Percentiles rank a stretch among this genome's conserved stretches.
Conservation (phyloP, 1,140 invertebrate species). For the Acyrthosiphon pisum region DNA sequence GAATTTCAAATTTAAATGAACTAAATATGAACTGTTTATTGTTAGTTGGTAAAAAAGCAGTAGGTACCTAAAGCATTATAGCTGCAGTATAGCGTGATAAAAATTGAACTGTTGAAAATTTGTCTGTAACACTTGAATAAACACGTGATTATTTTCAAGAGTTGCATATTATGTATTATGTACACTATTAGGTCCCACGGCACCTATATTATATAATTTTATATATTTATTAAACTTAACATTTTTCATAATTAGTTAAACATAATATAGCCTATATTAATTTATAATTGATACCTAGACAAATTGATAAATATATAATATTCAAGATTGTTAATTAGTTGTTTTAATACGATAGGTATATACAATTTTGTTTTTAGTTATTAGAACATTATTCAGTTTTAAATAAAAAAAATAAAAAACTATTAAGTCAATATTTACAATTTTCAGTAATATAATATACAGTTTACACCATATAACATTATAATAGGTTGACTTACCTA, state of each 20-base stretch:
- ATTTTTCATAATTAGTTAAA: neutral
- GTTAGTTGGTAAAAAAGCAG: neutral
- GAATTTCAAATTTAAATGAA: neutral
- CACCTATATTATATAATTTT: neutral
- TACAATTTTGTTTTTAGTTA: neutral
- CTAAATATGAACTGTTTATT: neutral
- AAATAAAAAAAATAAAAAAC: neutral
- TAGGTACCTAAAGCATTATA: neutral
- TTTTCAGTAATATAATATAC: neutral
- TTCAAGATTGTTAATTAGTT: neutral
- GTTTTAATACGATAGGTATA: neutral
- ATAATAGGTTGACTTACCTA: no score
- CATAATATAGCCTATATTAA: neutral
- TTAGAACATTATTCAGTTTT: neutral
- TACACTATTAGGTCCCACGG: neutral
- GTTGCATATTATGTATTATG: neutral
- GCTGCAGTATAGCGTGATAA: neutral
- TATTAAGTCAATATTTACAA: neutral
- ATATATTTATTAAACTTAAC: neutral
- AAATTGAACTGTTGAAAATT: slow-evolving; percentile 33
- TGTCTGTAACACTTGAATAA: slow-evolving; percentile 49
- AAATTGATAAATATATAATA: neutral
- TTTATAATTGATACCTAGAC: neutral
- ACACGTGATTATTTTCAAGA: slow-evolving; percentile 38
- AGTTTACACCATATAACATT: neutral